A percentile compares a stretch with the other conserved stretches of the same genome.
These are phyloP conservation scores for Leuciscus waleckii DNA, from an alignment of 2,797 vertebrate species.

Conservation along the genomic window DNA sequence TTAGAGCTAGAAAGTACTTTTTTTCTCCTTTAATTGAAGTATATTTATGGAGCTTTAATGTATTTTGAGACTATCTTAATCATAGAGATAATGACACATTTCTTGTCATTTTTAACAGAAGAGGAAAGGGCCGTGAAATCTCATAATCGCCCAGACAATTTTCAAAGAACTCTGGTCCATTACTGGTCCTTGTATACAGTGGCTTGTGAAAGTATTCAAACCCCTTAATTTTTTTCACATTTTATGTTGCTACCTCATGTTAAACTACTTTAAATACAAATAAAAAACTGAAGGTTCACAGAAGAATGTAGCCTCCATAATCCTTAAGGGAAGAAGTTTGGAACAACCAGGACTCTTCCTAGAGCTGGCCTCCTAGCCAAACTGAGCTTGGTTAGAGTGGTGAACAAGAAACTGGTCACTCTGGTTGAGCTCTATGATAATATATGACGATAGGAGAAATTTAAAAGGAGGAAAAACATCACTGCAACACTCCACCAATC, in stretches of 20 bases:
- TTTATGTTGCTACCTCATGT: too few relatives aligned
- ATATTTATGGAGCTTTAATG: conserved; percentile 25
- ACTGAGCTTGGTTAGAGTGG: background rate
- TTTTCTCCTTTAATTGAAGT: conserved; percentile 8
- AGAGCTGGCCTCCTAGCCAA: background rate
- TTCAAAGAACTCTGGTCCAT: conserved; percentile 7
- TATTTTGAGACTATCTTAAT: conserved; percentile 41
- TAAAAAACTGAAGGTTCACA: background rate
- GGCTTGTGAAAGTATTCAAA: too few relatives aligned
- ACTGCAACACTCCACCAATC: too few relatives aligned
- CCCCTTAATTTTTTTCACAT: too few relatives aligned
- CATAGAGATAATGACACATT: conserved; percentile 40
- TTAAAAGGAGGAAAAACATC: background rate
- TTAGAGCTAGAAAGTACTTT: conserved; percentile 1
- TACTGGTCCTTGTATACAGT: background rate
- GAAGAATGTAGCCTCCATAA: background rate
- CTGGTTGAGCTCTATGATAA: background rate
- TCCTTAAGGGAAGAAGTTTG: background rate
- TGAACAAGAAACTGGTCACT: too few relatives aligned
- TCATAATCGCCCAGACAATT: background rate
- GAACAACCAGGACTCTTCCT: background rate
- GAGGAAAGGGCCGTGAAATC: background rate
- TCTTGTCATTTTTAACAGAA: background rate
- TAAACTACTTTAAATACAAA: too few relatives aligned
- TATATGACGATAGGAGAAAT: background rate